These are phyloP conservation scores for Theodoxus fluviatilis DNA, from an alignment of 2,888 invertebrate genomes.

Conservation along the genomic window DNA sequence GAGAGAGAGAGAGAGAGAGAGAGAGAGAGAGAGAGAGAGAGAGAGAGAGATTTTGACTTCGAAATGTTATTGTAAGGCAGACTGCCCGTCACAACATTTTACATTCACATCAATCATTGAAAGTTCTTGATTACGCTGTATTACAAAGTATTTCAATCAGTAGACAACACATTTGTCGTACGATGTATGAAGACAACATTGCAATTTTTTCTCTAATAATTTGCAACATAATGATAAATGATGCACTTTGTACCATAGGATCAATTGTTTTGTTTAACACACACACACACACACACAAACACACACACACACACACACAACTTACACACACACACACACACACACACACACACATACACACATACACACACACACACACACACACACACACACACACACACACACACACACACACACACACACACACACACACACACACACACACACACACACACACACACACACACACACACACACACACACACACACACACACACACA, in stretches of 20 bases:
- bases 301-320: neutral
- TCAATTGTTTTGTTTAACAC: neutral
- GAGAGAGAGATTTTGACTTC: neutral
- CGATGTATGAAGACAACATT: too few species aligned
- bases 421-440: neutral
- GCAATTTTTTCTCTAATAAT: too few species aligned
- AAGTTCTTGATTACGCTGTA: too few species aligned
- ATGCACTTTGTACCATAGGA: neutral
- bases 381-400: constrained; percentile 10
- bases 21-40: constrained; percentile 19
- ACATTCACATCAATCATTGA: too few species aligned
- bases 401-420: neutral
- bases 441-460: neutral
- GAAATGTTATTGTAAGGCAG: too few species aligned
- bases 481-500: neutral
- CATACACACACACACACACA: constrained; percentile 10
- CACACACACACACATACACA: constrained; percentile 1
- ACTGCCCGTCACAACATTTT: too few species aligned
- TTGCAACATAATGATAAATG: too few species aligned
- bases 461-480: neutral
- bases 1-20: neutral
- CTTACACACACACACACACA: neutral
- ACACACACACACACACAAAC: neutral
- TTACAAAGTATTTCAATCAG: too few species aligned
- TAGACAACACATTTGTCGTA: too few species aligned